These are phyloP conservation scores for Talpa occidentalis DNA, from an alignment of 2,113 vertebrate genomes.

Conservation along the genomic window DNA sequence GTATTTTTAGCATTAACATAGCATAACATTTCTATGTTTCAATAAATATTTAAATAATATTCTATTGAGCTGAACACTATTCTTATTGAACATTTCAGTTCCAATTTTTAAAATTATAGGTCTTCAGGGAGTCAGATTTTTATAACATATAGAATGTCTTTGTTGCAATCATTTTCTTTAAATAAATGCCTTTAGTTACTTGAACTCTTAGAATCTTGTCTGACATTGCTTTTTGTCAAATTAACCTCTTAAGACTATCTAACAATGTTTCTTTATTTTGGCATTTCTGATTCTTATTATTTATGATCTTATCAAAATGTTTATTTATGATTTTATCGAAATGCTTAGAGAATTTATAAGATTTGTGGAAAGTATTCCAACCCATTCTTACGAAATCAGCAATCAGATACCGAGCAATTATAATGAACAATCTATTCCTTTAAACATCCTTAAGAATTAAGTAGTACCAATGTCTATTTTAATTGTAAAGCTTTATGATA, in stretches of 20 bases:
- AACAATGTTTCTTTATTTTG: conserved; percentile 24
- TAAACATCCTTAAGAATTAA: neutral
- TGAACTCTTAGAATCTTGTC: neutral
- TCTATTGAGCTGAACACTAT: neutral
- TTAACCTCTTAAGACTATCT: neutral
- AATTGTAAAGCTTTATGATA: neutral
- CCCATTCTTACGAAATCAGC: too few species aligned
- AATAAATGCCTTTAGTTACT: conserved; percentile 6
- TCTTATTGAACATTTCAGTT: conserved; percentile 1
- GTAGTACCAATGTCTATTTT: neutral
- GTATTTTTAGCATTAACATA: neutral
- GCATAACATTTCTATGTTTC: neutral
- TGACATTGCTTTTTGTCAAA: neutral
- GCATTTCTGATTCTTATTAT: neutral
- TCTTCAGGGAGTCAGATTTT: neutral
- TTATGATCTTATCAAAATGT: conserved; percentile 10
- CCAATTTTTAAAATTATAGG: neutral
- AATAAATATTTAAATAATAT: conserved; percentile 44
- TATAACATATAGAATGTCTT: conserved; percentile 9
- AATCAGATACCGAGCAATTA: too few species aligned
- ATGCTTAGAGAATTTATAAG: too few species aligned
- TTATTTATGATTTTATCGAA: too few species aligned
- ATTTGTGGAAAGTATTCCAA: too few species aligned
- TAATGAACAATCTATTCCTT: too few species aligned
- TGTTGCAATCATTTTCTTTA: conserved; percentile 38